phyloP scores from a whole-genome alignment of 2,113 vertebrate species.

The Lepidothrix coronata region DNA sequence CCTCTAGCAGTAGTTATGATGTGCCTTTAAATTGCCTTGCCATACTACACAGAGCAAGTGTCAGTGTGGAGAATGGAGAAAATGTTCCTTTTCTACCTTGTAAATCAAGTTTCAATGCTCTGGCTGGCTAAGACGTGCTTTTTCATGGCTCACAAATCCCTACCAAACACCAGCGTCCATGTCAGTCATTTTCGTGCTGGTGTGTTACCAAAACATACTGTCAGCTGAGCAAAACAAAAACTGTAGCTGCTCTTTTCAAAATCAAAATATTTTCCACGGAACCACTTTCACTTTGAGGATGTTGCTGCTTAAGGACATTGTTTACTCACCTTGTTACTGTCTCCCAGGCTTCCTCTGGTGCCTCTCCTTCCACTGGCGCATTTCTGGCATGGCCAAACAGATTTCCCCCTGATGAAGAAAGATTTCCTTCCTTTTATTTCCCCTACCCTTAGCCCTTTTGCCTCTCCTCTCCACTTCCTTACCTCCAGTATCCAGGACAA shows the following conservation, averaged over 20 bases:
- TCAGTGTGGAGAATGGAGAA: not conserved
- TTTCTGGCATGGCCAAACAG: not conserved
- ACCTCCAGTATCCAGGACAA: not conserved
- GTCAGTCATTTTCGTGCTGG: not conserved
- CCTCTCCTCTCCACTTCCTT: not conserved
- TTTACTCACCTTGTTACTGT: not conserved
- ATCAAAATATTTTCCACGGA: not conserved
- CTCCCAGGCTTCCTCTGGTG: not conserved
- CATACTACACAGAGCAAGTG: not conserved
- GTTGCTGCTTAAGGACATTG: not conserved
- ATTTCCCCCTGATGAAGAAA: not conserved
- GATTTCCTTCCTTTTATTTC: not conserved
- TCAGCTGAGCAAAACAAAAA: not conserved
- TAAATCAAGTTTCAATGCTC: not conserved
- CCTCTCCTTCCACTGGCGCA: not conserved
- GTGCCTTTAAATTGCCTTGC: not conserved
- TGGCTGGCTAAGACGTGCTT: not conserved
- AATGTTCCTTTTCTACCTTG: not conserved
- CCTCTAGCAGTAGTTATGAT: accelerated
- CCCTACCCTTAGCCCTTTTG: not conserved
- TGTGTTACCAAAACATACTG: not conserved
- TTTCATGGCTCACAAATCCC: not conserved
- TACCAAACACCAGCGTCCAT: accelerated
- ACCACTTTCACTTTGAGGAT: not conserved
- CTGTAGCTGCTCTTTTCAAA: not conserved